Percentiles rank a stretch among this genome's conserved stretches.
phyloP scores from a whole-genome alignment of 1,140 invertebrate genomes.

The Hirudo medicinalis region DNA sequence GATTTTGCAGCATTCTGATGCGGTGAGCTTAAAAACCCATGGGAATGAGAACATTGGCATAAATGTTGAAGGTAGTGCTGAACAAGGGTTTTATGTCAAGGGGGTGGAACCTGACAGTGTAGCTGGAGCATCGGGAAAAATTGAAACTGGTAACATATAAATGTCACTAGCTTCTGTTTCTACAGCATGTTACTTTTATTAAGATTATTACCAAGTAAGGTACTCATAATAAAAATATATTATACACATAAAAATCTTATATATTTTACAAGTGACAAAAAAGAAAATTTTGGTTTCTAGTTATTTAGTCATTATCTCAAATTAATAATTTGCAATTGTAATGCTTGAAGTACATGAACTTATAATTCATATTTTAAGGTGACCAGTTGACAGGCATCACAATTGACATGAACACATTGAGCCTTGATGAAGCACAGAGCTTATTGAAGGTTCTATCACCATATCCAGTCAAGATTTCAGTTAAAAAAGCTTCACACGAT shows the following conservation, averaged over 20 bases:
- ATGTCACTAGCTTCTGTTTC: no score
- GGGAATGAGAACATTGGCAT: constrained; percentile 9
- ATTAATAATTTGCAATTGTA: no score
- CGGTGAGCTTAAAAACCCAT: background rate
- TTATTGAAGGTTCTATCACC: constrained; percentile 13
- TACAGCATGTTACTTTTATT: no score
- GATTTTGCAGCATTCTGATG: no score
- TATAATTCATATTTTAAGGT: constrained; percentile 5
- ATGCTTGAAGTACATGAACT: no score
- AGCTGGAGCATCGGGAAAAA: constrained; percentile 9
- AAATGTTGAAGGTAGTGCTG: background rate
- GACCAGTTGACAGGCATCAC: constrained; percentile 13
- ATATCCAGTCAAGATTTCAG: constrained; percentile 14
- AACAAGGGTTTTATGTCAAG: constrained; percentile 1
- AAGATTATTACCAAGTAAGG: no score
- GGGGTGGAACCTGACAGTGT: background rate
- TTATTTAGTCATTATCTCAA: background rate
- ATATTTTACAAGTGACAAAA: background rate
- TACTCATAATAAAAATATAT: no score
- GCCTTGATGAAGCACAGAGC: constrained; percentile 5
- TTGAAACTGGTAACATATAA: constrained; percentile 2
- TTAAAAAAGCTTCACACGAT: constrained; percentile 7
- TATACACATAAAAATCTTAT: background rate
- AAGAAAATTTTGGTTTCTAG: background rate
- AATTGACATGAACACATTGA: constrained; percentile 13